Evolutionary conservation across 2,888 invertebrate genomes (phyloP).

Genomic region (Drosophila tanythrix): DNA sequence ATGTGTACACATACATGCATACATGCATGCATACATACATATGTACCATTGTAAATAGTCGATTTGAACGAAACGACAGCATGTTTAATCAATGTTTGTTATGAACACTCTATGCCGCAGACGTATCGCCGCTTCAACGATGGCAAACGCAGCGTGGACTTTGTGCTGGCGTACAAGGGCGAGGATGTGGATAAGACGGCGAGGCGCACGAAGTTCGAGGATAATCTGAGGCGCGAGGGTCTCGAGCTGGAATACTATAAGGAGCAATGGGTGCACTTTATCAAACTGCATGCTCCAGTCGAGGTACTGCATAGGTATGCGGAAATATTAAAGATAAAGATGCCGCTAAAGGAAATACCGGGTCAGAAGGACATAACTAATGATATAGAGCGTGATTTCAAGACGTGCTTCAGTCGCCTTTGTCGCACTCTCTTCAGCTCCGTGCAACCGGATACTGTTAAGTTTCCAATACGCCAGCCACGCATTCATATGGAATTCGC

Average conservation of each 20-base stretch:
- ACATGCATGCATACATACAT: neutral
- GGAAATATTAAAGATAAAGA: conserved; percentile 90
- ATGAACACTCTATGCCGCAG: conserved; percentile 73
- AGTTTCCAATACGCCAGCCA: conserved; percentile 88
- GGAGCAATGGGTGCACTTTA: conserved; percentile 88
- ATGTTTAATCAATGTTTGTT: conserved; percentile 8
- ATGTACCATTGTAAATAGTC: neutral
- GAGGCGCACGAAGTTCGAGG: conserved; percentile 87
- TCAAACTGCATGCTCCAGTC: conserved; percentile 90
- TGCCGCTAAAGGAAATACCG: conserved; percentile 89
- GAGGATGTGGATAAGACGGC: conserved; percentile 71
- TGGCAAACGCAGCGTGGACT: conserved; percentile 87
- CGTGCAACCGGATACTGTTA: conserved; percentile 87
- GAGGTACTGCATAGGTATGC: conserved; percentile 90
- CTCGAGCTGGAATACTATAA: conserved; percentile 87
- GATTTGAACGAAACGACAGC: neutral
- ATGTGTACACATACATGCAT: conserved; percentile 24
- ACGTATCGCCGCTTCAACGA: conserved; percentile 86
- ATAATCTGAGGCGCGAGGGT: conserved; percentile 87
- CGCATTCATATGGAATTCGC: conserved; percentile 89
- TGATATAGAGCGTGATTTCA: conserved; percentile 76
- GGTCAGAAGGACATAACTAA: conserved; percentile 84
- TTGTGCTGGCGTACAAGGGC: conserved; percentile 87
- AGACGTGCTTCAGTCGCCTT: conserved; percentile 85
- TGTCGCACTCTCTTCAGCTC: conserved; percentile 86